Base-by-base conservation (phyloP, 2,797 vertebrate genomes). In the Rachycentron canadum region DNA sequence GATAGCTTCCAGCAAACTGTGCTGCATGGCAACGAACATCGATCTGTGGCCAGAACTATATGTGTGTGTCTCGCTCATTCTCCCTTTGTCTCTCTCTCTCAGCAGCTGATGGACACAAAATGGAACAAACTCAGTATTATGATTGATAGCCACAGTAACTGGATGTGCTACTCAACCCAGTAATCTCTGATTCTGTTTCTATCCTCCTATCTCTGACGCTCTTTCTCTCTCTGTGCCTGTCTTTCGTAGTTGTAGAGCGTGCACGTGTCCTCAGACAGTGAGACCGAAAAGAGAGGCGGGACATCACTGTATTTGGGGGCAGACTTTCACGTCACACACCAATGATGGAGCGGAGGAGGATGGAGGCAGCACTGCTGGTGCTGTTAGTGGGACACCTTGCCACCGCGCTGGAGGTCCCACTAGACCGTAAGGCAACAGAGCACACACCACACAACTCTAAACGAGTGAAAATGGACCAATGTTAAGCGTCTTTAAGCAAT, bases 321-420 rank as follows among this genome's bases (percentile, higher is more conserved):
- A 92, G 93, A 89, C 91, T 90, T 86, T 81, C 81, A 73, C 73
- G 64, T 86, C 89, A 79, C 67, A 87, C 90, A 84, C 89, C 43
- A 89, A 95, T 83, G 93, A 97, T 96, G 96, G 95, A 88, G 92
- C 94, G 84, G 88, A 95, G 91, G 90, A 93, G 78, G 88, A 92
- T 86, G 88, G 90, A 92, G 57, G 89, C 83, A 81, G 87, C 88
- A 73, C 89, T 94, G 86, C 88, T 98, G 81, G 58, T 96, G 90
- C 88, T 98, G 79, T 80, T 96, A 79, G 88, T 98, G 89, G 96
- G 94, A 89, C 95, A 96, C 88, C 88, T 97, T 49, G 86, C 94
- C 91, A 83, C 90, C 8, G 95, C 97, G 1, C 81, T 99, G 94
- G 97, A 99, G 67, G 98, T 99, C 86, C 98, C 98, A 82, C 96